Base-by-base conservation (phyloP, 2,888 invertebrate species). In the Trichacis sp. region DNA sequence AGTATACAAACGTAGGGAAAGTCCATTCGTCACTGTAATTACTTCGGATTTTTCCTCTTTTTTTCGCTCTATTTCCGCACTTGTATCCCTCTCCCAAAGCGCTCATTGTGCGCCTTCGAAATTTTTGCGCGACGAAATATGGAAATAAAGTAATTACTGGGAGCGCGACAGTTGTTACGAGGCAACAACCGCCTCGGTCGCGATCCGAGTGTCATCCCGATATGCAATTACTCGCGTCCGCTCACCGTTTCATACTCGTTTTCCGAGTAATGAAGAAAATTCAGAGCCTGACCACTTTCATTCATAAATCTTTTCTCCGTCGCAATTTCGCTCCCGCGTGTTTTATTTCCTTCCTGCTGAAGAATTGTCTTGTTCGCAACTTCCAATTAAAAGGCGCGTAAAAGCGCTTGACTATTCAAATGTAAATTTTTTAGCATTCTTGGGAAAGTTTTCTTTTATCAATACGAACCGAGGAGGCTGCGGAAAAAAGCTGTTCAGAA, bases 131-230 rank as follows among this genome's bases (percentile, higher is more conserved):
- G 30, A 17, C 47, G 51, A 42, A 59, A 63, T 71, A 72, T 64
- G 69, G 65, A 73, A 72, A 72, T 71, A 69, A 72, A 72, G 69
- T 69, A 72, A 67, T 67, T 71, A 64, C 63, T 53, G 40, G 52
- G 54, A 64, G 60, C 55, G 40, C 55, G 54, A 68, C 62, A 72
- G 66, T 33, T 33, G 33, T 33, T 33, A n/a, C 55, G 51, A 60
- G 49, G 42, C 52, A 36, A 40, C 49, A 51, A 33, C 51, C 29
- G 49, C 47, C 46, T 54, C 54, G 53, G 48, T 45, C 20, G 45
- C 20, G 42, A 42, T 49, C 19, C 43, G 45, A 18, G 36, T 49
- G 53, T 40, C 46, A 54, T 47, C 45, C 19, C 57, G 38, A 56
- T 59, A 51, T 60, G 65, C 68, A 70, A 72, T 73, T 72, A 68